Conservation (phyloP, 1,140 invertebrate genomes). For the Lineus longissimus region DNA sequence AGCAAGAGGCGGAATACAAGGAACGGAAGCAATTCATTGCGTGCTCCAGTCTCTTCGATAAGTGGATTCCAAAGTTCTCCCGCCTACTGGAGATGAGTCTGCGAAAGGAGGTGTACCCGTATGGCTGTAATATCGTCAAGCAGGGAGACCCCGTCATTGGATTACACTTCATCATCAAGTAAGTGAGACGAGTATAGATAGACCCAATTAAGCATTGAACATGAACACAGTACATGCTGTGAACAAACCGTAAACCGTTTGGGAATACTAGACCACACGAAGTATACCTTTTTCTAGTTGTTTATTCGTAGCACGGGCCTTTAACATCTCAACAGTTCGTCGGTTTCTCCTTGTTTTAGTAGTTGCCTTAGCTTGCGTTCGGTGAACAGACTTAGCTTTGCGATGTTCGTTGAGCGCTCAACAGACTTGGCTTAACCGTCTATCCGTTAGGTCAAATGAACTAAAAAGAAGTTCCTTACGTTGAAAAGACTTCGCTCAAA, state of each 20-base stretch:
- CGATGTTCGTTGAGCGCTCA: too few species aligned
- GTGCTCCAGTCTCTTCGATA: slow-evolving; percentile 37
- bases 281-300: background rate
- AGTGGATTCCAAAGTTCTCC: slow-evolving; percentile 40
- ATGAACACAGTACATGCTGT: background rate
- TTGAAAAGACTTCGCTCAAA: too few species aligned
- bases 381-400: too few species aligned
- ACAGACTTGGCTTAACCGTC: too few species aligned
- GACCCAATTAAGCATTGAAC: background rate
- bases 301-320: too few species aligned
- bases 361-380: too few species aligned
- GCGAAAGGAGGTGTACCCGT: slow-evolving; percentile 30
- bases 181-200: slow-evolving; percentile 12
- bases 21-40: slow-evolving; percentile 39
- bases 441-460: too few species aligned
- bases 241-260: background rate
- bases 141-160: slow-evolving; percentile 35
- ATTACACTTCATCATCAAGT: slow-evolving; percentile 41
- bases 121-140: slow-evolving; percentile 30
- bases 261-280: background rate
- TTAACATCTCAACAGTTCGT: too few species aligned
- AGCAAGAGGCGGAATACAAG: slow-evolving; percentile 37
- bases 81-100: slow-evolving; percentile 44
- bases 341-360: too few species aligned
- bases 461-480: too few species aligned